Base-by-base conservation (phyloP, 2,888 invertebrate genomes). In the Heteromyza rotundicornis region DNA sequence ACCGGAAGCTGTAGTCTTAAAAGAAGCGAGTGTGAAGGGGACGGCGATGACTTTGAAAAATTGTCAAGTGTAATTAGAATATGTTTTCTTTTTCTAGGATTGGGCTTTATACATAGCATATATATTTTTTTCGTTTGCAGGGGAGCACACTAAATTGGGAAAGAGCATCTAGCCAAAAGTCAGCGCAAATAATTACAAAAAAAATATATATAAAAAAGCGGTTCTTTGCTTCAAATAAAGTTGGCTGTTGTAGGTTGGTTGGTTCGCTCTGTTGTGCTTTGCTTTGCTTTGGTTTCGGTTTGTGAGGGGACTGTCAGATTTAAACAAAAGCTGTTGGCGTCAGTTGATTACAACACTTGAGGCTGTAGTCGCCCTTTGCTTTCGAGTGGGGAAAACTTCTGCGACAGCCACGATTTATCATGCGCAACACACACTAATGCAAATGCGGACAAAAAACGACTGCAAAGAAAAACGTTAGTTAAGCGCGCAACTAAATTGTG, bases 1-100 rank as follows among this genome's bases (percentile, higher is more conserved):
- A 27, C 19, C 14, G 22, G 22, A 49, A 27, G 23, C 17, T 53
- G 55, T 49, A 19, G 19, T 35, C 10, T n/a, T 19, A 32, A 32
- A 53, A 20, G 16, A 53, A 52, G n/a, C 16, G 24, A 24, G 52
- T n/a, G 35, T 54, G 20, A 14, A 51, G 53, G 24, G 27, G 8
- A 27, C 19, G 52, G 47, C 44, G 47, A 52, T 50, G 64, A 58
- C 62, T 58, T 64, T 64, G 64, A 60, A 64, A 60, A 62, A 64
- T 60, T 58, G 51, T 60, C 60, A 60, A 60, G 59, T 59, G 62
- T 64, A 64, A 64, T 64, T 64, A 62, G 64, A 59, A 20, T 17
- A 40, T 40, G 40, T n/a, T 40, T 20, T 47, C 3, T 19, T 47
- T 47, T 47, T 47, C 19, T 19, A 17, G 47, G 8, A n/a, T 47